These are phyloP conservation scores for Eurytoma californica DNA, from an alignment of 2,888 invertebrate species.

Conservation along the genomic window DNA sequence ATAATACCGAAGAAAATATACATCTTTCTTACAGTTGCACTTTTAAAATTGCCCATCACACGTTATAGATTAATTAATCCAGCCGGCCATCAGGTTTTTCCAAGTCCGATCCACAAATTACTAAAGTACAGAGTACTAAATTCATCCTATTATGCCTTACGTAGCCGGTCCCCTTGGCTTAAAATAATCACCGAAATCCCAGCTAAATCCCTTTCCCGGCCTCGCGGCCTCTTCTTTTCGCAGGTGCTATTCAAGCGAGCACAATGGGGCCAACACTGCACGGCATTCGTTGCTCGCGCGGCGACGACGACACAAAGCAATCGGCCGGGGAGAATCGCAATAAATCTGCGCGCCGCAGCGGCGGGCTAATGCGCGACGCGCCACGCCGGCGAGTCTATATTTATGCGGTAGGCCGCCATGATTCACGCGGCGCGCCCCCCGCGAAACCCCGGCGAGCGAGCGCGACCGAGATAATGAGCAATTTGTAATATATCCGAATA, in stretches of 20 bases:
- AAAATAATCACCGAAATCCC: neutral
- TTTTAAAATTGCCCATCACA: too few relatives aligned
- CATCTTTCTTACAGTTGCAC: too few relatives aligned
- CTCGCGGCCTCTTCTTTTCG: neutral
- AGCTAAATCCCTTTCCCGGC: neutral
- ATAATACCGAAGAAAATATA: too few relatives aligned
- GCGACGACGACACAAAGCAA: slow-evolving; percentile 68
- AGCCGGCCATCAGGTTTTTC: too few relatives aligned
- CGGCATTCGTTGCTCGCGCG: slow-evolving; percentile 7
- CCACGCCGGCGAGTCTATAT: slow-evolving; percentile 65
- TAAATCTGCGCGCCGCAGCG: slow-evolving; percentile 67
- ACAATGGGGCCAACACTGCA: neutral
- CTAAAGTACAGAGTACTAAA: too few relatives aligned
- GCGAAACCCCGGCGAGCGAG: slow-evolving; percentile 5
- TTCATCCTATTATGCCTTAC: too few relatives aligned
- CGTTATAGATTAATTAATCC: too few relatives aligned
- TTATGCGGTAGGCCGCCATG: slow-evolving; percentile 66
- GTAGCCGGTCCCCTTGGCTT: too few relatives aligned
- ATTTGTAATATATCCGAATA: slow-evolving; percentile 69
- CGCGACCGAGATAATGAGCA: slow-evolving; percentile 69
- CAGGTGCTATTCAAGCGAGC: neutral
- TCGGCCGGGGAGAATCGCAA: slow-evolving; percentile 71
- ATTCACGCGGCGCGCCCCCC: slow-evolving; percentile 68
- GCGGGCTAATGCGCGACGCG: slow-evolving; percentile 67
- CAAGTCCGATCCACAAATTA: too few relatives aligned